Conservation (phyloP, 64 coral and sea anemone species). For the Actinia tenebrosa region DNA sequence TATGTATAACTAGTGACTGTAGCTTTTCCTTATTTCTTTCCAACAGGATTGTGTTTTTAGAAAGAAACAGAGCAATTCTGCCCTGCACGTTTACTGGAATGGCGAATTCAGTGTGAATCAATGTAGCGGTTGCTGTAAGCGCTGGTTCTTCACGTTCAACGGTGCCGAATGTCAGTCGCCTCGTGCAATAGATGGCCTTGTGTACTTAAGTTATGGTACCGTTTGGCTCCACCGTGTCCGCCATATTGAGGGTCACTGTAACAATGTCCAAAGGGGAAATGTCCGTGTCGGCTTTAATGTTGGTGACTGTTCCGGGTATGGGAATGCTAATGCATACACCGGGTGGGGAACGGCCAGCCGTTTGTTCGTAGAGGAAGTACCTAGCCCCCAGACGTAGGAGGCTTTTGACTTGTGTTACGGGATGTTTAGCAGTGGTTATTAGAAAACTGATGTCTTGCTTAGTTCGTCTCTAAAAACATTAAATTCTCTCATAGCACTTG, state of each 20-base stretch:
- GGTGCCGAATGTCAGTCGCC: not conserved
- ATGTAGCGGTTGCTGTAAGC: not conserved
- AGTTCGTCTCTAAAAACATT: too few species aligned
- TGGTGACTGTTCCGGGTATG: not conserved
- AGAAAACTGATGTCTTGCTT: too few species aligned
- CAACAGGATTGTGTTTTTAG: not conserved
- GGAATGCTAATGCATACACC: not conserved
- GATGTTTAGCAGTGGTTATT: too few species aligned
- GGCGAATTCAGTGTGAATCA: not conserved
- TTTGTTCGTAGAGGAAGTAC: slow-evolving; percentile 21
- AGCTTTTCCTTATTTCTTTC: too few species aligned
- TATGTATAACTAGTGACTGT: too few species aligned
- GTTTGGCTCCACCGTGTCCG: not conserved
- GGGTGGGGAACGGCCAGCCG: not conserved
- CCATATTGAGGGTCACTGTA: slow-evolving; percentile 22
- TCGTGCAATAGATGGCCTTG: not conserved
- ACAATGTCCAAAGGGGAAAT: not conserved
- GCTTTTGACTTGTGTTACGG: too few species aligned
- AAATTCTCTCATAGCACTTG: too few species aligned
- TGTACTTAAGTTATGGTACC: not conserved
- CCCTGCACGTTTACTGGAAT: not conserved
- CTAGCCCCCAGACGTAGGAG: not conserved
- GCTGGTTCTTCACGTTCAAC: slow-evolving; percentile 28
- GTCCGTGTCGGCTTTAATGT: slow-evolving; percentile 25
- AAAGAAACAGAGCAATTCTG: not conserved